phyloP scores from a whole-genome alignment of 64 coral and sea anemone species.

The Pocillopora damicornis region DNA sequence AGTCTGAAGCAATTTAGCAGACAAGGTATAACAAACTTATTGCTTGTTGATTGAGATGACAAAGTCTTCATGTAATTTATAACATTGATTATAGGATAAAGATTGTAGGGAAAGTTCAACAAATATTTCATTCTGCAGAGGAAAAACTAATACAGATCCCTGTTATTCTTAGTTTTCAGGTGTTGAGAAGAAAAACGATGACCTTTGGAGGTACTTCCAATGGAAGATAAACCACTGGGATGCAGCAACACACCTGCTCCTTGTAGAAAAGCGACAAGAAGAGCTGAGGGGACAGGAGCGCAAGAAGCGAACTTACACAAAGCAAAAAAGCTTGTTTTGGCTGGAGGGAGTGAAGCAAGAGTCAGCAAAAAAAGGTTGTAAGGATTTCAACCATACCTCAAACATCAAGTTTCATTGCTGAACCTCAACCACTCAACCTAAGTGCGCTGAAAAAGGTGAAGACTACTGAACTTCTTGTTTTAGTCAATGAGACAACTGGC shows the following conservation, averaged over 20 bases:
- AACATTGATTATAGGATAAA: too few species aligned
- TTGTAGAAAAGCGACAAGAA: slow-evolving; percentile 41
- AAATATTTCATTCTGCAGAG: too few species aligned
- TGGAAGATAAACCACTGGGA: slow-evolving; percentile 46
- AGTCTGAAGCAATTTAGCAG: too few species aligned
- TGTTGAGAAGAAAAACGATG: slow-evolving; percentile 39
- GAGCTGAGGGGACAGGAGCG: neutral
- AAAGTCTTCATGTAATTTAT: too few species aligned
- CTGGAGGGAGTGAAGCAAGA: slow-evolving; percentile 20
- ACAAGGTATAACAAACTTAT: too few species aligned
- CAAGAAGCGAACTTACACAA: slow-evolving; percentile 1
- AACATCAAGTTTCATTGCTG: too few species aligned
- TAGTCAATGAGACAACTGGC: too few species aligned
- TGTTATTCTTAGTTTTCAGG: neutral
- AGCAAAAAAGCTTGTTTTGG: neutral
- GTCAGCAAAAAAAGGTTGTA: slow-evolving; percentile 4
- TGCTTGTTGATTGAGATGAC: too few species aligned
- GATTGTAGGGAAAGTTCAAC: too few species aligned
- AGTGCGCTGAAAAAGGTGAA: too few species aligned
- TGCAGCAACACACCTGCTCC: neutral
- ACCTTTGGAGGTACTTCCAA: slow-evolving; percentile 34
- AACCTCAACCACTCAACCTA: too few species aligned
- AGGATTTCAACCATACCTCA: neutral
- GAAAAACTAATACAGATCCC: neutral
- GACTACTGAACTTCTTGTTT: too few species aligned